Base-by-base conservation (phyloP, 92 coral and sea anemone genomes). In the Phenganax subtilis region DNA sequence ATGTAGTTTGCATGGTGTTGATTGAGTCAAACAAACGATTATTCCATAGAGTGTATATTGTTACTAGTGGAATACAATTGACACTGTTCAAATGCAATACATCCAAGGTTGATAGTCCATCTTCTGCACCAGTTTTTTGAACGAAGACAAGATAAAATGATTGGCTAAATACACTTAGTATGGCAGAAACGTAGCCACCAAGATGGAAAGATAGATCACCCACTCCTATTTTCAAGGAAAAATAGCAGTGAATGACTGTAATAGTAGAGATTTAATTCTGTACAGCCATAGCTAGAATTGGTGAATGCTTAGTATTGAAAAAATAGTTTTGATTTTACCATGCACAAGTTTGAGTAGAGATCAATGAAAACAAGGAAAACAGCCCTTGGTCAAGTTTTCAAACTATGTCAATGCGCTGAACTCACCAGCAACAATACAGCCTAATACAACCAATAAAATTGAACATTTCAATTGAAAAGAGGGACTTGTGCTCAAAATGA, bases 101-200 rank as follows among this genome's bases (percentile, higher is more conserved):
- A 51, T 88, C 89, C 71, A 91, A 55, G 0, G 92, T 86, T 0
- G 94, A 90, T 29, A 91, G 85, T 10, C 90, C 97, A 73, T 88
- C 81, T 71, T 94, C 97, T 14, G 82, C 90, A 0, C 97, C 93
- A 17, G 94, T 84, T 82, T 94, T 94, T 77, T 94, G 98, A 12
- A 94, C 88, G 72, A 84, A 91, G 3, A 93, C 89, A 59, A 94
- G 85, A 77, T 94, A 94, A 54, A 91, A 80, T 4, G 98, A 87
- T 82, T 94, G 98, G 72, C 91, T 86, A 54, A 94, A 79, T 10
- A 92, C 96, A 82, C 98, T 94, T 9, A 82, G 82, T n/a, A 94
- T 27, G 16, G 97, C 98, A 81, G 84, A 88, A n/a, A 87, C 64
- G 73, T 94, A 94, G 9, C 94, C 97, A 73, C 84, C 87, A 37